Percentiles rank a stretch among this genome's conserved stretches.
Evolutionary conservation across 2,888 invertebrate species (phyloP).

Genomic region (Drosophila phalerata): DNA sequence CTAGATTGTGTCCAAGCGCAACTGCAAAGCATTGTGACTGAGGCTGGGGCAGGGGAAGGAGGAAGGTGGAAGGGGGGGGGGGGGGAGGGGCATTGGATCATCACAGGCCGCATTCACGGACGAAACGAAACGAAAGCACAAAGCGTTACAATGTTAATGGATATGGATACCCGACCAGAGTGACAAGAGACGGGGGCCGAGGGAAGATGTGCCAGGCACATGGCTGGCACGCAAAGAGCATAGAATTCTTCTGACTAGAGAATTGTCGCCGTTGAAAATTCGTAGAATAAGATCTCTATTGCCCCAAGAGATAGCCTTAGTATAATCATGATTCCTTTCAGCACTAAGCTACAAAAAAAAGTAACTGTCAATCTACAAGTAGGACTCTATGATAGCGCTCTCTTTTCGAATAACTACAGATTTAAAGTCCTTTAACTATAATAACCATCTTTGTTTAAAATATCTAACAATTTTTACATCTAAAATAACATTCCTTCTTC

Average conservation of each 20-base stretch:
- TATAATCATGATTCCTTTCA: neutral
- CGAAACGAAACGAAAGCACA: conserved; percentile 72
- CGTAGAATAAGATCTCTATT: conserved; percentile 44
- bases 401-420: too few relatives aligned
- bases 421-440: too few relatives aligned
- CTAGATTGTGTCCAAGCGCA: conserved; percentile 77
- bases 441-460: too few relatives aligned
- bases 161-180: conserved; percentile 53
- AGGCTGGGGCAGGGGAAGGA: conserved; percentile 5
- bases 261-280: conserved; percentile 34
- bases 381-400: neutral
- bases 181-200: conserved; percentile 18
- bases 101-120: conserved; percentile 50
- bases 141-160: conserved; percentile 74
- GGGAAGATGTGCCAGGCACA: conserved; percentile 14
- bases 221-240: conserved; percentile 22
- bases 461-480: too few relatives aligned
- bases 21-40: conserved; percentile 31
- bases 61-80: conserved; percentile 7
- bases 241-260: conserved; percentile 36
- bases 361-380: neutral
- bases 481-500: too few relatives aligned
- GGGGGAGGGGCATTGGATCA: conserved; percentile 16
- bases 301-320: conserved; percentile 15
- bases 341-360: conserved; percentile 3